Percentiles rank a stretch among this genome's conserved stretches.
Evolutionary conservation across 1,140 invertebrate genomes (phyloP).

Genomic region (Musca domestica): DNA sequence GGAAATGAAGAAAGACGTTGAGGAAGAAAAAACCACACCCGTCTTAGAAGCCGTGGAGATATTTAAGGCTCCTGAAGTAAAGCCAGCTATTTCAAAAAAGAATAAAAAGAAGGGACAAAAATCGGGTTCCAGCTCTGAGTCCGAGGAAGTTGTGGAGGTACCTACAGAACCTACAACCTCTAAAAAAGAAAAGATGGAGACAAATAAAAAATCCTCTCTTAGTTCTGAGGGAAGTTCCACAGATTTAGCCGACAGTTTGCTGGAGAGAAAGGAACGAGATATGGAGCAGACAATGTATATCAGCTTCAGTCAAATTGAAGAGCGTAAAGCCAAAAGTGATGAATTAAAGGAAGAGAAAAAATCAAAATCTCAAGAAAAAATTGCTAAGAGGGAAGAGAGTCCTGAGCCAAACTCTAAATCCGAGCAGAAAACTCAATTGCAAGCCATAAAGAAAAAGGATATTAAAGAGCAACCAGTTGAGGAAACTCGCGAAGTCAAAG

Average conservation of each 20-base stretch:
- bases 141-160: slow-evolving; percentile 7
- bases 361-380: too few species aligned
- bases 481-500: too few species aligned
- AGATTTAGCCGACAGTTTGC: slow-evolving; percentile 23
- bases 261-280: neutral
- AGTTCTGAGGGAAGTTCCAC: slow-evolving; percentile 6
- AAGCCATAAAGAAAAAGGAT: too few species aligned
- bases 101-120: neutral
- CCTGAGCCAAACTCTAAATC: too few species aligned
- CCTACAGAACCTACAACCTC: neutral
- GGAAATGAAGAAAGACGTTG: neutral
- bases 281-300: neutral
- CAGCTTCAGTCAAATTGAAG: too few species aligned
- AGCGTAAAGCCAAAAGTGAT: too few species aligned
- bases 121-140: neutral
- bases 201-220: neutral
- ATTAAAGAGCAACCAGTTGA: too few species aligned
- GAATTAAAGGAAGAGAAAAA: too few species aligned
- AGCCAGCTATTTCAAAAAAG: slow-evolving; percentile 1
- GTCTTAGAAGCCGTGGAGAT: neutral
- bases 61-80: neutral
- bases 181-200: neutral
- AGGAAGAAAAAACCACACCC: neutral
- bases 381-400: too few species aligned
- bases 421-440: too few species aligned